Conservation (phyloP, 2,113 vertebrate genomes). For the Synodontis membranacea region DNA sequence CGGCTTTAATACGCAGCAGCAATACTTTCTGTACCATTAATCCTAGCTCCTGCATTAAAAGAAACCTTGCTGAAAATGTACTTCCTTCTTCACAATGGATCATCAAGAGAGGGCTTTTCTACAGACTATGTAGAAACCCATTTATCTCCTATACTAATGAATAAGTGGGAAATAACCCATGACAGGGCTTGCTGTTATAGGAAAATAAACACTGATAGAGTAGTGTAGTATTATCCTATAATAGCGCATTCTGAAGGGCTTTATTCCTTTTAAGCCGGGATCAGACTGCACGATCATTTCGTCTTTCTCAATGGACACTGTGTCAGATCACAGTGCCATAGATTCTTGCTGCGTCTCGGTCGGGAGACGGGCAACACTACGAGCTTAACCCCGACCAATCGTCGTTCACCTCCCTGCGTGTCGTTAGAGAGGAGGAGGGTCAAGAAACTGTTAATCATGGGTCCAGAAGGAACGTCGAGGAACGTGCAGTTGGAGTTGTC, state of each 20-base stretch:
- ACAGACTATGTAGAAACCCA: not conserved
- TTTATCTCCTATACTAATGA: not conserved
- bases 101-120: not conserved
- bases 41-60: not conserved
- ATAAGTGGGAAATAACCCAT: not conserved
- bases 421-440: too few relatives aligned
- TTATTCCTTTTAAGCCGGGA: not conserved
- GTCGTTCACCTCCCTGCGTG: too few relatives aligned
- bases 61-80: too few relatives aligned
- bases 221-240: not conserved
- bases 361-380: too few relatives aligned
- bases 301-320: too few relatives aligned
- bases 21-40: not conserved
- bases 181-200: not conserved
- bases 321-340: too few relatives aligned
- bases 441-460: too few relatives aligned
- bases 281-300: too few relatives aligned
- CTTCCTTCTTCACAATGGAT: not conserved
- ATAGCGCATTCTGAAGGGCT: not conserved
- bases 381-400: too few relatives aligned
- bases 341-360: too few relatives aligned
- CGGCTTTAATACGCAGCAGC: not conserved
- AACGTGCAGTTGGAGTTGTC: too few relatives aligned
- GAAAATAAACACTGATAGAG: not conserved
- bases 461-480: too few relatives aligned